Conservation (phyloP, 2,797 vertebrate species). For the Sebastes alutus region DNA sequence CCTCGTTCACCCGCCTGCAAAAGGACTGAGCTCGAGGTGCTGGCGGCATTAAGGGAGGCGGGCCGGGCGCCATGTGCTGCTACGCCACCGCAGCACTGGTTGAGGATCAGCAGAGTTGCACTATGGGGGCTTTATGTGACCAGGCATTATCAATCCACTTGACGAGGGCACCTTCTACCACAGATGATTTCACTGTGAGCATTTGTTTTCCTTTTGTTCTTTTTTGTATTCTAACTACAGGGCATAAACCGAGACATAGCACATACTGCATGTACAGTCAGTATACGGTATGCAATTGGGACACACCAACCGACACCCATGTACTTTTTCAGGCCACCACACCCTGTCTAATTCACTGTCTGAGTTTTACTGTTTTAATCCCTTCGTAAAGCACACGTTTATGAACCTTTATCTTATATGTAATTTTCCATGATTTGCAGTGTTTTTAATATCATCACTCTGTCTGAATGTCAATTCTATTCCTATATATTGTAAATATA, state of each 20-base stretch:
- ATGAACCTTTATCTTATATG: not conserved
- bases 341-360: not conserved
- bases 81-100: too few relatives aligned
- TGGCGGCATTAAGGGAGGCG: too few relatives aligned
- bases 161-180: too few relatives aligned
- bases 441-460: not conserved
- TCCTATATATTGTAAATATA: not conserved
- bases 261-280: not conserved
- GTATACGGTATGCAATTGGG: not conserved
- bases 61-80: too few relatives aligned
- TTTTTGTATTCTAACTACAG: not conserved
- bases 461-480: not conserved
- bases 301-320: not conserved
- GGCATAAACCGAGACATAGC: not conserved
- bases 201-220: too few relatives aligned
- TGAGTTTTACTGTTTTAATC: constrained; percentile 1
- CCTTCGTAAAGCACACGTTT: not conserved
- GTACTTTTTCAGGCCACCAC: not conserved
- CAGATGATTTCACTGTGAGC: fast-evolving
- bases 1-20: too few relatives aligned
- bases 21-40: too few relatives aligned
- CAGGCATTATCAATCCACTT: too few relatives aligned
- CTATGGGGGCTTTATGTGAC: too few relatives aligned
- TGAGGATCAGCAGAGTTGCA: too few relatives aligned
- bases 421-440: not conserved